These are phyloP conservation scores for Tuta absoluta DNA, from an alignment of 2,888 invertebrate species.

Conservation along the genomic window DNA sequence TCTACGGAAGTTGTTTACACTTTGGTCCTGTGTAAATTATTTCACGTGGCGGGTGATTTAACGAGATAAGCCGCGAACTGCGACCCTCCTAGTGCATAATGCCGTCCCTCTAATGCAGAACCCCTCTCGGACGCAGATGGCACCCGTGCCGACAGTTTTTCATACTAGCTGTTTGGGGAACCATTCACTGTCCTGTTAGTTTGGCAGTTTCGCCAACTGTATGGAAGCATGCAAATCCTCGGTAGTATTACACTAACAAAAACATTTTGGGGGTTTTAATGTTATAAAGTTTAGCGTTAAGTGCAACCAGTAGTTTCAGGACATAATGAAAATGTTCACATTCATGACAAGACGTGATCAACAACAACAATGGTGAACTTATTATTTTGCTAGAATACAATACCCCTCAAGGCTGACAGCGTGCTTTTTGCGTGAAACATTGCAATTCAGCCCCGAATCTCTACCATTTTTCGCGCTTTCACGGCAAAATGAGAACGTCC, in stretches of 20 bases:
- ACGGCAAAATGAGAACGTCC: constrained; percentile 11
- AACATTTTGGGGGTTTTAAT: not conserved
- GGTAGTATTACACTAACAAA: not conserved
- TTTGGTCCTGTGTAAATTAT: constrained; percentile 59
- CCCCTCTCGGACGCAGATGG: constrained; percentile 70
- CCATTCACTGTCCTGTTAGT: constrained; percentile 27
- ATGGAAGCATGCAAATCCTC: constrained; percentile 1
- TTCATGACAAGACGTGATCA: not conserved
- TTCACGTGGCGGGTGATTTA: constrained; percentile 62
- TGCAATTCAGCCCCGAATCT: not conserved
- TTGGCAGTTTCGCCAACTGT: constrained; percentile 12
- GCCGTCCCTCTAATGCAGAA: constrained; percentile 79
- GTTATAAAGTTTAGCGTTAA: not conserved
- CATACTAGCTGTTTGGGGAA: constrained; percentile 50
- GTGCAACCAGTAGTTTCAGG: not conserved
- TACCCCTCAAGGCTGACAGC: not conserved
- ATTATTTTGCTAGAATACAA: not conserved
- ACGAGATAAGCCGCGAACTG: constrained; percentile 73
- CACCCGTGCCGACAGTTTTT: constrained; percentile 71
- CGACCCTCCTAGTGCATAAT: constrained; percentile 74
- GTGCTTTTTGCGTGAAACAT: constrained; percentile 2
- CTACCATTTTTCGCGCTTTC: constrained; percentile 8
- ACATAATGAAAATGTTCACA: not conserved
- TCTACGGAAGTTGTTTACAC: constrained; percentile 60
- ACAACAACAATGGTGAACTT: not conserved